A percentile compares a stretch with the other conserved stretches of the same genome.
phyloP scores from a whole-genome alignment of 2,113 vertebrate species.

The Polyodon spathula region DNA sequence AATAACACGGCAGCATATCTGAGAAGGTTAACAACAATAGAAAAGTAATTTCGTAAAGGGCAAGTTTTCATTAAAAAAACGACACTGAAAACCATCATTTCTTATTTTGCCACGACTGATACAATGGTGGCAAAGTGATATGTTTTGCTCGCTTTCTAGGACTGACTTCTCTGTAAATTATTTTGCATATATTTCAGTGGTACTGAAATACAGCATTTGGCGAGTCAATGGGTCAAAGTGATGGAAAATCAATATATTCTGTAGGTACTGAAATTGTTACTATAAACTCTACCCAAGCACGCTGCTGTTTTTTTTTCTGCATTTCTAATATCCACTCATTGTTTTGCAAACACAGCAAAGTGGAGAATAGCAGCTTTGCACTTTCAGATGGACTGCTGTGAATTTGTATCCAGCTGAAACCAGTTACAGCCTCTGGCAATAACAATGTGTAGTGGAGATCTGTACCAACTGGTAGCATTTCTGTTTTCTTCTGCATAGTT shows the following conservation, averaged over 20 bases:
- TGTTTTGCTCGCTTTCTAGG: too few species aligned
- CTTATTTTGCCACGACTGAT: too few species aligned
- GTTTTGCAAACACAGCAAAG: neutral
- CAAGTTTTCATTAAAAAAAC: constrained; percentile 12
- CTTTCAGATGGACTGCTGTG: neutral
- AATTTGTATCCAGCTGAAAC: constrained; percentile 54
- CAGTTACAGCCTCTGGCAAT: constrained; percentile 52
- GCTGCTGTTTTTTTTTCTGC: neutral
- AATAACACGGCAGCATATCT: neutral
- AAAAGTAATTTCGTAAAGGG: constrained; percentile 39
- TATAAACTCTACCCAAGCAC: neutral
- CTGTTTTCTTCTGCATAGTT: neutral
- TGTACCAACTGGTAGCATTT: neutral
- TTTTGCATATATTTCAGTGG: too few species aligned
- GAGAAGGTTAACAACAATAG: neutral
- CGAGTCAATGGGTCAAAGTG: neutral
- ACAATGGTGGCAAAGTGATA: too few species aligned
- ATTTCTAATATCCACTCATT: neutral
- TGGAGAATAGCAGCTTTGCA: neutral
- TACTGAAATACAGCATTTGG: too few species aligned
- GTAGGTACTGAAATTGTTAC: neutral
- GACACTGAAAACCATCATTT: too few species aligned
- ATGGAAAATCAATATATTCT: neutral
- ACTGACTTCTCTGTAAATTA: too few species aligned
- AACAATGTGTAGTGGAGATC: constrained; percentile 38